Conservation (phyloP, 2,113 vertebrate species). For the Cyprinodon brontotheroides region DNA sequence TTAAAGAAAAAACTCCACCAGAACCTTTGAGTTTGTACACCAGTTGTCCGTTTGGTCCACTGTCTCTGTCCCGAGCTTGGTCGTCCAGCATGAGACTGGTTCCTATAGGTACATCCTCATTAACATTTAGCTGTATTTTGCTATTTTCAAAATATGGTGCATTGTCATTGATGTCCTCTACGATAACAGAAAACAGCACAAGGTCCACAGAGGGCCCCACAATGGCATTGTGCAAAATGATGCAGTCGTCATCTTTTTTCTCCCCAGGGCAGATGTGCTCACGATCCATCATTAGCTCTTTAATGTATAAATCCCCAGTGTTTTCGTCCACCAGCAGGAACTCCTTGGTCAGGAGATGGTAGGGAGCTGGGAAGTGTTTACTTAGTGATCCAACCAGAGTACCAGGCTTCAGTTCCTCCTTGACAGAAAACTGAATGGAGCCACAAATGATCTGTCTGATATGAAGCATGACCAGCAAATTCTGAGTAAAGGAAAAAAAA, state of each 20-base stretch:
- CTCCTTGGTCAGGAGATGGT: constrained; percentile 66
- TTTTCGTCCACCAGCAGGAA: constrained; percentile 71
- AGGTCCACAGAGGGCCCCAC: constrained; percentile 66
- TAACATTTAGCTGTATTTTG: constrained; percentile 68
- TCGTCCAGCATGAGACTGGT: constrained; percentile 71
- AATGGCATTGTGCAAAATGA: constrained; percentile 63
- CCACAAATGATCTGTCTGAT: constrained; percentile 58
- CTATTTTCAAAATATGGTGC: constrained; percentile 71
- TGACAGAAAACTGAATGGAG: constrained; percentile 55
- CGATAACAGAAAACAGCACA: constrained; percentile 69
- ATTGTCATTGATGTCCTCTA: constrained; percentile 83
- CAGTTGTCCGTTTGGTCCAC: constrained; percentile 68
- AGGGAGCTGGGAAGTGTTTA: constrained; percentile 63
- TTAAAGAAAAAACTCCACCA: constrained; percentile 67
- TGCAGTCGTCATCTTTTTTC: constrained; percentile 61
- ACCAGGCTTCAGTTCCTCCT: constrained; percentile 72
- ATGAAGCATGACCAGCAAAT: constrained; percentile 66
- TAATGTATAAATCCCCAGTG: constrained; percentile 78
- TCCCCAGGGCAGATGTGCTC: constrained; percentile 73
- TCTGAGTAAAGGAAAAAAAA: constrained; percentile 58
- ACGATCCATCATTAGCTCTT: constrained; percentile 70
- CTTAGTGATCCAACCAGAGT: constrained; percentile 70
- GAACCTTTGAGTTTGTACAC: constrained; percentile 68
- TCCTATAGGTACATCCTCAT: constrained; percentile 71
- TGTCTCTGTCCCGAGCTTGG: constrained; percentile 73